phyloP scores from a whole-genome alignment of 2,113 vertebrate species.

The Hystrix brachyura region DNA sequence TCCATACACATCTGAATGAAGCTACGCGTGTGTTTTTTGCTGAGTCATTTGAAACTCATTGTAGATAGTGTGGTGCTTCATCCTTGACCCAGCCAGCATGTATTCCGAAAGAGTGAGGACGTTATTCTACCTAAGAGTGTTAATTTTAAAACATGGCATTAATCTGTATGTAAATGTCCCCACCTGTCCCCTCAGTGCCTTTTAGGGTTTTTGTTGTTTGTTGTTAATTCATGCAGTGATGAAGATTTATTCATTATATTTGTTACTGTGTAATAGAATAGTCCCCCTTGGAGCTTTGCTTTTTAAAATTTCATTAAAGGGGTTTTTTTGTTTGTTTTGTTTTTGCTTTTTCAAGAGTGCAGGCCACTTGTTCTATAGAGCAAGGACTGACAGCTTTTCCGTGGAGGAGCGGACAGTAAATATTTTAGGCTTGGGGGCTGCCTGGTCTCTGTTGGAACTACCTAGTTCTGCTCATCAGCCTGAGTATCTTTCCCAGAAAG shows the following conservation, averaged over 20 bases:
- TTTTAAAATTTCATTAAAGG: constrained; percentile 7
- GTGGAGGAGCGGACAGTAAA: background rate
- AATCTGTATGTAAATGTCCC: background rate
- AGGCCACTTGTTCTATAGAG: background rate
- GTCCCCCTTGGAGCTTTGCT: background rate
- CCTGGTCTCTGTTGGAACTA: background rate
- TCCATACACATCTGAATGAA: background rate
- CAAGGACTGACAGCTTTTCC: background rate
- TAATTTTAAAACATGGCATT: constrained; percentile 6
- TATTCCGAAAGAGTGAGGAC: background rate
- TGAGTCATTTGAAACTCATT: constrained; percentile 10
- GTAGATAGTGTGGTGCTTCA: background rate
- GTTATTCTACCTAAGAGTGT: background rate
- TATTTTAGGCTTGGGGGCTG: background rate
- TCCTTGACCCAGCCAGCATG: background rate
- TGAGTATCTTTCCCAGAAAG: background rate
- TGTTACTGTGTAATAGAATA: background rate
- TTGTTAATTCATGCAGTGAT: background rate
- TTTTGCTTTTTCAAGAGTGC: background rate
- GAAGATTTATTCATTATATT: background rate
- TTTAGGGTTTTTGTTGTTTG: background rate
- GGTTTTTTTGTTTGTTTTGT: constrained; percentile 1
- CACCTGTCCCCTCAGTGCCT: background rate
- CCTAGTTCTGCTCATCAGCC: background rate
- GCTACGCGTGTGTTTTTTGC: background rate